Evolutionary conservation across 2,113 vertebrate genomes (phyloP), one percentile per base, ranked within the genome.

Genomic region (Psephotus haematonotus): DNA sequence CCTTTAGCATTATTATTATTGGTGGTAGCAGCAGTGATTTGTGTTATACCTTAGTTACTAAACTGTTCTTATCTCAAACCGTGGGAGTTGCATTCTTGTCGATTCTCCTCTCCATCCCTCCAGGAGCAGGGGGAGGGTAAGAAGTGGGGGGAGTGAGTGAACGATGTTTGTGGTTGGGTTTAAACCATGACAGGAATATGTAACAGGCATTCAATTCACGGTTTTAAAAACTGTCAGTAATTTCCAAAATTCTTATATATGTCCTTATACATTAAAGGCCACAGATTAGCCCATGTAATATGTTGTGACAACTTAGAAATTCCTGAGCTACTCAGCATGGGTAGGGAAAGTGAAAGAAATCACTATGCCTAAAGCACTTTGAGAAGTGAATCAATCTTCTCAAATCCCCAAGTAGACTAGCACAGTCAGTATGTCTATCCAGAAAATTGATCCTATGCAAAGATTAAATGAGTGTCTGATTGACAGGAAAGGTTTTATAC

Each of bases 321-420:
- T 87, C 85, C 70, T 92, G 67, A 79, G 59, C 67, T 86, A 65
- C 82, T 94, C 79, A 63, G 37, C 41, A 65, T 8, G 60, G 57
- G 55, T 85, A 71, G 22, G 14, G 43, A 94, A 94, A 37, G 63
- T 93, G 90, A 86, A 94, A 92, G 79, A 94, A 96, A 92, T 95
- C 88, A 69, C 92, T 94, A 70, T 43, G 92, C 94, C 86, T 93
- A 83, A 90, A 94, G 82, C 90, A 94, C 82, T 95, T 93, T 49
- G 35, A 92, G 63, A 93, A 93, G 82, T 96, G 68, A 90, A 96
- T 93, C 92, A 97, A 90, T 95, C 92, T 95, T 92, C 75, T 92
- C 79, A 94, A 96, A 94, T 95, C 88, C 92, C 94, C 63, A 86
- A 86, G 92, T 27, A 93, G 82, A 88, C 86, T 77, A 90, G 53